Conservation (phyloP, 2,888 invertebrate genomes). For the Cenopis cana region DNA sequence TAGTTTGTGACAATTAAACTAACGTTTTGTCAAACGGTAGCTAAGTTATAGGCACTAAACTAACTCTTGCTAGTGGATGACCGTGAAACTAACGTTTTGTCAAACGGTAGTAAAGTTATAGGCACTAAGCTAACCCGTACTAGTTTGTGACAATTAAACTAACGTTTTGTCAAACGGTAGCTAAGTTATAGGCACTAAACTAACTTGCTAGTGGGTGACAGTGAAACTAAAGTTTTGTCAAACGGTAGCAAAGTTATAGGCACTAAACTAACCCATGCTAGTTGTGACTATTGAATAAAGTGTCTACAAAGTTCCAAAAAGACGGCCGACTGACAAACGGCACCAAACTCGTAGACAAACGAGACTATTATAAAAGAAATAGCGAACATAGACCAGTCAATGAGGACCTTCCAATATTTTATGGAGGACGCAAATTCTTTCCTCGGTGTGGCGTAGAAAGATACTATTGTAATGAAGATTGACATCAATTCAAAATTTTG, state of each 20-base stretch:
- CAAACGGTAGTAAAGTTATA: slow-evolving; percentile 16
- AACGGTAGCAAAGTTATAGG: slow-evolving; percentile 16
- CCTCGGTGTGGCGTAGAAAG: too few relatives aligned
- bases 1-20: too few relatives aligned
- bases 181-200: too few relatives aligned
- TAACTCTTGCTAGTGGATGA: background rate
- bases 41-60: too few relatives aligned
- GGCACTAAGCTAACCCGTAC: background rate
- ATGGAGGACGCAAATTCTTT: too few relatives aligned
- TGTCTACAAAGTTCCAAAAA: slow-evolving; percentile 32
- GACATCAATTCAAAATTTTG: too few relatives aligned
- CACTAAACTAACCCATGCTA: background rate
- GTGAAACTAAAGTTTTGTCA: background rate
- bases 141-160: too few relatives aligned
- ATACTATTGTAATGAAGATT: too few relatives aligned
- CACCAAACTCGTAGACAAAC: slow-evolving; percentile 46
- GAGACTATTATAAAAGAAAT: slow-evolving; percentile 53
- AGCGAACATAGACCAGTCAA: slow-evolving; percentile 54
- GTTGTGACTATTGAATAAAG: slow-evolving; percentile 12
- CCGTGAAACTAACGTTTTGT: background rate
- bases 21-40: too few relatives aligned
- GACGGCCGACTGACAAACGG: slow-evolving; percentile 40
- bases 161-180: too few relatives aligned
- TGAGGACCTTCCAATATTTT: slow-evolving; percentile 5
- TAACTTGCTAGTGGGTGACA: background rate